Evolutionary conservation across 2,113 vertebrate species (phyloP), one percentile per base, ranked within the genome.

Genomic region (Laterallus jamaicensis): DNA sequence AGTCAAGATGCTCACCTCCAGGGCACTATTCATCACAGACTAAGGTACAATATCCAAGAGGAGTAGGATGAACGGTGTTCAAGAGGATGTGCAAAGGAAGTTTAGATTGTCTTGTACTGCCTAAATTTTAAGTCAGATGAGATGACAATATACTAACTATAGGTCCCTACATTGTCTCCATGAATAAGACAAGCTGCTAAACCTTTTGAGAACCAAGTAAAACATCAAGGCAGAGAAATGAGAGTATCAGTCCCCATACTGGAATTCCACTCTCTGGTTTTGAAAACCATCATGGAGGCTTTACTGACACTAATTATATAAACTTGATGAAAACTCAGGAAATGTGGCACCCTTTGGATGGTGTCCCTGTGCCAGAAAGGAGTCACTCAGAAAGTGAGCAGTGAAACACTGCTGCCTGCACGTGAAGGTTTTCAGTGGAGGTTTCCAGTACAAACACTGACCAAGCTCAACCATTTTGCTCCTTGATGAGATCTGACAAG

Each of bases 401-500:
- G 62, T 14, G 63, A 49, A 44, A 2, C 70, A 14, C 55, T 54
- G 35, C 74, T 92, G 58, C 26, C 44, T 68, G 39, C 29, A 7
- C 4, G n/a, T 24, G 47, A 64, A 73, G 74, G 49, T 88, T 87
- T 88, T 31, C 70, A 92, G 78, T 3, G 5, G 68, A 92, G 69
- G 31, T 88, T 92, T 90, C 64, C 75, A 62, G 28, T 17, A 32
- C 6, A 10, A 89, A 29, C 56, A 42, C n/a, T 58, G 75, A 31
- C 88, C 75, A 90, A 39, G 25, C n/a, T 47, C 0, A 0, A 81
- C 52, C 44, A 66, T 50, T 89, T 60, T 82, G 62, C 73, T 81
- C 6, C 56, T 80, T 97, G 92, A 97, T 96, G 56, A 95, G 94
- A 96, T 91, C 59, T 96, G 97, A 97, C 96, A 97, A 89, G 90